Percentiles rank a stretch among this genome's conserved stretches.
phyloP scores from a whole-genome alignment of 2,797 vertebrate species.

The Caiman crocodilus region DNA sequence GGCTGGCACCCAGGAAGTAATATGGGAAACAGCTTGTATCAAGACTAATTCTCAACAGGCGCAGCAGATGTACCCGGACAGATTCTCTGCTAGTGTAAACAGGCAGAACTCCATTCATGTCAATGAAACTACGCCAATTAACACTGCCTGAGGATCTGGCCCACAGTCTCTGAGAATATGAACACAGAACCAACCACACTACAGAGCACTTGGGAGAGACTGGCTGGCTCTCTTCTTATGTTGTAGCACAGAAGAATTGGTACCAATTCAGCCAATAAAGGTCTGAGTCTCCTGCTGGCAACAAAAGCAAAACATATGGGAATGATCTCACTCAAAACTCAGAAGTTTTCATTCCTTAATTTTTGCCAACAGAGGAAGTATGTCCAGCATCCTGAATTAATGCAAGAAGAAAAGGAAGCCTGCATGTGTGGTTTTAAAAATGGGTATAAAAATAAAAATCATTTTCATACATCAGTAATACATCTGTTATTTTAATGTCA shows the following conservation, averaged over 20 bases:
- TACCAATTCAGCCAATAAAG: background rate
- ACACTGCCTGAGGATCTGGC: background rate
- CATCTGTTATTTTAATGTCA: background rate
- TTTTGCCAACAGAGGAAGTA: background rate
- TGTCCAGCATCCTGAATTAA: background rate
- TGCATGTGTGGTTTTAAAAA: background rate
- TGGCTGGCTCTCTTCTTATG: background rate
- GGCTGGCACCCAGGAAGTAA: background rate
- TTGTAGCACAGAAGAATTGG: background rate
- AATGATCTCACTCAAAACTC: background rate
- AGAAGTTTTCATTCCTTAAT: background rate
- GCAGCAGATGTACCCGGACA: background rate
- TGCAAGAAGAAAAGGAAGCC: background rate
- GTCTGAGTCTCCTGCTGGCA: background rate
- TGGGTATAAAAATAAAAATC: too few relatives aligned
- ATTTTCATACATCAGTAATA: constrained; percentile 12
- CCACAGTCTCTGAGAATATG: background rate
- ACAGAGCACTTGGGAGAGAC: background rate
- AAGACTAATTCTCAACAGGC: background rate
- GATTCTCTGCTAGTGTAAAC: background rate
- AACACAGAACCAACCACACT: background rate
- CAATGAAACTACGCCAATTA: fast-evolving
- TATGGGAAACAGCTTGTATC: background rate
- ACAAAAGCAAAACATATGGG: background rate
- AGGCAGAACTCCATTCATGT: background rate